Evolutionary conservation across 2,888 invertebrate species (phyloP).

Genomic region (Dorcus hopei): DNA sequence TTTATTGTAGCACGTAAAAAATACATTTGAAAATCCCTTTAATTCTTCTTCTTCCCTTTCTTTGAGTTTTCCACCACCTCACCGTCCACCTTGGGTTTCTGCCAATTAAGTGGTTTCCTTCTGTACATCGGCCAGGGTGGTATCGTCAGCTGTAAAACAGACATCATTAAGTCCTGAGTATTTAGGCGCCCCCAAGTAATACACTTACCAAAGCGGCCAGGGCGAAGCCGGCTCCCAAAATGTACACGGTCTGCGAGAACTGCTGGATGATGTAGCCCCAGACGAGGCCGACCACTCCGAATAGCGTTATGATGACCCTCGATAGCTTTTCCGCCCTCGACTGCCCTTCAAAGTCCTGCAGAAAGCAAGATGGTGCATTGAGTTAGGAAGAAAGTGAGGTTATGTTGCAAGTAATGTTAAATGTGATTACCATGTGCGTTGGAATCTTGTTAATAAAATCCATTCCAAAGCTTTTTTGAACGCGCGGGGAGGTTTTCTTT

Average conservation of each 20-base stretch:
- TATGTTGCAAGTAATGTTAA: neutral
- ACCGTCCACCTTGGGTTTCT: constrained; percentile 62
- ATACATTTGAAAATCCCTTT: neutral
- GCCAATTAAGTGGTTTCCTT: constrained; percentile 85
- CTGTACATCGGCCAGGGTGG: constrained; percentile 98
- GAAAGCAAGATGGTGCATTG: constrained; percentile 26
- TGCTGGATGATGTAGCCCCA: constrained; percentile 95
- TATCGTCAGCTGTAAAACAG: constrained; percentile 68
- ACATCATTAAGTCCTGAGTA: neutral
- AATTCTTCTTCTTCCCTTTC: constrained; percentile 39
- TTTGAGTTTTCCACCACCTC: constrained; percentile 27
- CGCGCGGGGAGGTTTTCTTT: too few species aligned
- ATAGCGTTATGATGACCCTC: constrained; percentile 83
- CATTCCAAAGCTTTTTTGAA: constrained; percentile 6
- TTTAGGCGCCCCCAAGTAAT: neutral
- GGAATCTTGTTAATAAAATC: constrained; percentile 38
- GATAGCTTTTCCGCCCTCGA: constrained; percentile 85
- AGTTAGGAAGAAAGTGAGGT: neutral
- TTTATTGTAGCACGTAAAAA: neutral
- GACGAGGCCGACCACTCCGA: constrained; percentile 85
- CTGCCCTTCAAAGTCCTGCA: constrained; percentile 86
- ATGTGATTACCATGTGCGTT: constrained; percentile 47
- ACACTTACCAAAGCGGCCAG: constrained; percentile 74
- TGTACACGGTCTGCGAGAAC: constrained; percentile 92
- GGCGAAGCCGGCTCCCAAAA: constrained; percentile 86